Conservation (phyloP, 2,797 vertebrate species). For the Tiaroga cobitis region DNA sequence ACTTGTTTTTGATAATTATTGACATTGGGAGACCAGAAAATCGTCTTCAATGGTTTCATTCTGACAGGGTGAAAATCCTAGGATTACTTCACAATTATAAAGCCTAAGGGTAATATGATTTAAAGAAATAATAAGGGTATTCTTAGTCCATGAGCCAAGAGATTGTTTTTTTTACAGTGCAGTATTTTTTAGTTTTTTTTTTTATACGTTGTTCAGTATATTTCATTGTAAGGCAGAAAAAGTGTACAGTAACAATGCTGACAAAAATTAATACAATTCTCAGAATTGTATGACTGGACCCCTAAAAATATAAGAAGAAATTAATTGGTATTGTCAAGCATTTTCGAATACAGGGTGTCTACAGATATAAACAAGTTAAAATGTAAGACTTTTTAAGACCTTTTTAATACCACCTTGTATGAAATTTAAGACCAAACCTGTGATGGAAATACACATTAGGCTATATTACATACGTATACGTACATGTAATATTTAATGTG, state of each 20-base stretch:
- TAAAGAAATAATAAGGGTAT: not conserved
- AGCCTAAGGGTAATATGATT: conserved; percentile 8
- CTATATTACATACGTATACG: too few relatives aligned
- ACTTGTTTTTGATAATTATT: not conserved
- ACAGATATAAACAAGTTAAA: too few relatives aligned
- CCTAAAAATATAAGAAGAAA: not conserved
- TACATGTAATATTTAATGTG: too few relatives aligned
- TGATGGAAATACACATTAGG: too few relatives aligned
- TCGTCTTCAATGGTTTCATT: not conserved
- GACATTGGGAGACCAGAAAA: not conserved
- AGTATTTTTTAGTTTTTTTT: too few relatives aligned
- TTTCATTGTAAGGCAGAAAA: not conserved
- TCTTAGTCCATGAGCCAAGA: not conserved
- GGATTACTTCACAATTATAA: not conserved
- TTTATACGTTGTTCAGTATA: not conserved
- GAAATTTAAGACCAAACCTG: too few relatives aligned
- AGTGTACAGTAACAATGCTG: not conserved
- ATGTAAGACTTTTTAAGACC: too few relatives aligned
- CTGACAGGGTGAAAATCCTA: not conserved
- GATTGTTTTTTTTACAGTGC: not conserved
- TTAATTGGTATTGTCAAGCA: not conserved
- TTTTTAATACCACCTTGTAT: too few relatives aligned
- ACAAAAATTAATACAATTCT: not conserved
- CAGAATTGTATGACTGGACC: too few relatives aligned
- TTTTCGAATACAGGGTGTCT: not conserved